Conservation (phyloP, 2,888 invertebrate genomes). For the Dasysyrphus tricinctus region DNA sequence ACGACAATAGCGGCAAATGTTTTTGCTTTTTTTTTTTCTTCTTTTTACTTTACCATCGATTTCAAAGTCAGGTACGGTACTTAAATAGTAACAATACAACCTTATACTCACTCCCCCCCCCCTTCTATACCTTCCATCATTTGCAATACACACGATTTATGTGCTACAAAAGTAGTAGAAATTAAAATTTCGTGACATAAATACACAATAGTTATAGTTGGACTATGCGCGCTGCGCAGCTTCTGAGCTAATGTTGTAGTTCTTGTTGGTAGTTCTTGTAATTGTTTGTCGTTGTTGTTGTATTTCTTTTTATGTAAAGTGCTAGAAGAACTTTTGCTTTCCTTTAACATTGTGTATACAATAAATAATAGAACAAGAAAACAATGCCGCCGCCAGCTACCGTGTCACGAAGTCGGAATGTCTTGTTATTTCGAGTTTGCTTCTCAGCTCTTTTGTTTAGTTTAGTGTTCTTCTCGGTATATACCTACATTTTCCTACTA, state of each 20-base stretch:
- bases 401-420: constrained; percentile 73
- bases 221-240: not conserved
- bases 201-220: constrained; percentile 62
- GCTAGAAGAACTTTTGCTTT: constrained; percentile 73
- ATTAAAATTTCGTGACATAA: constrained; percentile 75
- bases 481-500: not conserved
- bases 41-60: constrained; percentile 45
- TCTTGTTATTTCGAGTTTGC: constrained; percentile 65
- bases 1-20: constrained; percentile 45
- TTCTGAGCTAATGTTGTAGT: constrained; percentile 2
- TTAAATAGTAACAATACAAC: constrained; percentile 33
- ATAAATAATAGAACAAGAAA: constrained; percentile 69
- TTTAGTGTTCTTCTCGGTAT: constrained; percentile 20
- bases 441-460: constrained; percentile 65
- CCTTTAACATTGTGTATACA: constrained; percentile 48
- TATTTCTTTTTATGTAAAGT: constrained; percentile 58
- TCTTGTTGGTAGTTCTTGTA: constrained; percentile 13
- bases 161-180: constrained; percentile 71
- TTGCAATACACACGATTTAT: constrained; percentile 73
- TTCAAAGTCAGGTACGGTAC: constrained; percentile 61
- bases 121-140: not conserved
- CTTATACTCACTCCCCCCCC: not conserved
- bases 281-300: constrained; percentile 36
- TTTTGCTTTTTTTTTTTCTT: not conserved
- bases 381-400: constrained; percentile 65